Evolutionary conservation across 2,113 vertebrate species (phyloP).

Genomic region (Microtus oregoni): DNA sequence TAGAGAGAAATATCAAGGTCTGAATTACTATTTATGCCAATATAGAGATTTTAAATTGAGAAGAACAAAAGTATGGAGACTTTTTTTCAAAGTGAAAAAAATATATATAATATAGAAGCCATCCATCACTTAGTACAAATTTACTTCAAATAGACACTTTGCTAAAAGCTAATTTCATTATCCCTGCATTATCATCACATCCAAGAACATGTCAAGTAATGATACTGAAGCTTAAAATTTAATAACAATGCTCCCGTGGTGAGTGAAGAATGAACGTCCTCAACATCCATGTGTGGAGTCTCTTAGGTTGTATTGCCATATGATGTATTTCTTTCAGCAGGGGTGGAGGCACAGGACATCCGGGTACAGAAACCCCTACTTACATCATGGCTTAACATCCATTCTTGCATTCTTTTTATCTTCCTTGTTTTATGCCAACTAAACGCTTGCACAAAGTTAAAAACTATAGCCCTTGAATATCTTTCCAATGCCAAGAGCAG

Average conservation of each 20-base stretch:
- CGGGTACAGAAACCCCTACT: background rate
- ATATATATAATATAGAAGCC: background rate
- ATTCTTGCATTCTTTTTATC: background rate
- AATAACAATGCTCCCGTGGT: background rate
- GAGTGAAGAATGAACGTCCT: background rate
- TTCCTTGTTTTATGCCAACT: background rate
- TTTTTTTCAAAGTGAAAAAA: background rate
- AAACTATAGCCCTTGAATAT: background rate
- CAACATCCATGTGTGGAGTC: background rate
- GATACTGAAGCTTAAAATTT: background rate
- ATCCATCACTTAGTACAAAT: conserved; percentile 5
- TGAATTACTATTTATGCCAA: background rate
- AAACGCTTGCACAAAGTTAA: background rate
- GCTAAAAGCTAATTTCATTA: background rate
- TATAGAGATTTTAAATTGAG: background rate
- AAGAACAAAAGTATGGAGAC: background rate
- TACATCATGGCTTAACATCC: background rate
- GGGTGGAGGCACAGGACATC: background rate
- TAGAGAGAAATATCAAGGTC: background rate
- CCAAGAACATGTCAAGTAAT: background rate
- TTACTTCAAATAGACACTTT: background rate
- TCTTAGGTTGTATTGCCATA: background rate
- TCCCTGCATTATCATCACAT: background rate
- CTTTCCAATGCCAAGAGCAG: background rate
- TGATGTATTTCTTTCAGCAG: background rate